Conservation (phyloP, 2,797 vertebrate genomes). For the Remorina albescens region DNA sequence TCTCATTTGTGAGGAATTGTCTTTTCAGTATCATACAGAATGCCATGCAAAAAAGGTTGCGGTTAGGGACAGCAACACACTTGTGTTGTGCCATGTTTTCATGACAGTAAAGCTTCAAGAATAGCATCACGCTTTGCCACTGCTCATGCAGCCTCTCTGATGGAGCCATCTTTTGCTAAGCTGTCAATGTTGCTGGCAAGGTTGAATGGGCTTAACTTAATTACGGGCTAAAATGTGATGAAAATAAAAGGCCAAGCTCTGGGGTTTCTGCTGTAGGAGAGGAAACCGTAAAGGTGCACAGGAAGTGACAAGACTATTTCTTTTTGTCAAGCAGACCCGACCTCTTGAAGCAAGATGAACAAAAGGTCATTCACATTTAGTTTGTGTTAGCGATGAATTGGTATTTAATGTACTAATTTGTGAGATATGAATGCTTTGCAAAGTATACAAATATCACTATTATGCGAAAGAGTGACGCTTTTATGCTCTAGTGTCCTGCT, state of each 20-base stretch:
- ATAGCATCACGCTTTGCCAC: not conserved
- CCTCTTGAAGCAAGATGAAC: not conserved
- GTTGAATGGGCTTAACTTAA: not conserved
- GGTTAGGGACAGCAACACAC: constrained; percentile 32
- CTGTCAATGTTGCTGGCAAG: constrained; percentile 11
- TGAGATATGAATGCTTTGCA: not conserved
- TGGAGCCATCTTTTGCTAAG: constrained; percentile 29
- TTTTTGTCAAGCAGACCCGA: not conserved
- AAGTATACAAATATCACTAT: not conserved
- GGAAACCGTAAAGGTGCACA: not conserved
- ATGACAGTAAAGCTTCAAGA: constrained; percentile 58
- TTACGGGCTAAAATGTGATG: constrained; percentile 1
- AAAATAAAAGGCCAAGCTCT: not conserved
- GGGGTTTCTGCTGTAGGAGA: not conserved
- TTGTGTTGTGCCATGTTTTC: constrained; percentile 41
- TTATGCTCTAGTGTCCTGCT: not conserved
- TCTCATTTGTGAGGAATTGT: constrained; percentile 16
- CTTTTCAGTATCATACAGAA: constrained; percentile 7
- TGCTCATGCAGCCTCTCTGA: not conserved
- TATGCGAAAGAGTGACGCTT: constrained; percentile 1
- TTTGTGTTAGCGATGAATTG: not conserved
- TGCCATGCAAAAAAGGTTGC: constrained; percentile 20
- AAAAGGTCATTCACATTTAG: not conserved
- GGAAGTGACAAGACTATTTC: not conserved
- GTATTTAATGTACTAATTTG: not conserved